Base-by-base conservation (phyloP, 1,140 invertebrate genomes). In the Lucilia cuprina region DNA sequence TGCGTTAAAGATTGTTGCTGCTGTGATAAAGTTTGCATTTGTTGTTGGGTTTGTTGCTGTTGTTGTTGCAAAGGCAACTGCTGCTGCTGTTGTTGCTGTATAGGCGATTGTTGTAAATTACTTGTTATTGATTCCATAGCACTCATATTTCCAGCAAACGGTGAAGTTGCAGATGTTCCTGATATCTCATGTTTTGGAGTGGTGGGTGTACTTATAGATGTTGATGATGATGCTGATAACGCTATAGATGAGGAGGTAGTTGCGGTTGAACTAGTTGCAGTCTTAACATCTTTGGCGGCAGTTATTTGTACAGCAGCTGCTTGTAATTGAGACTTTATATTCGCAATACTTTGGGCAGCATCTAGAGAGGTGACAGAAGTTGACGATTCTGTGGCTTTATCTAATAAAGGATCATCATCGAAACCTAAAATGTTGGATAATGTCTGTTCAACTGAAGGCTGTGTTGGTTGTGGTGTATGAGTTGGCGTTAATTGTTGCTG, bases 371-470 rank as follows among this genome's bases (percentile, higher is more conserved):
- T 80, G 1, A 80, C 19, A 1, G 77, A 80, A 8, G 34, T 55
- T 65, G 19, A 41, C 19, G 21, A 83, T 83, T 70, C 80, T 17
- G 14, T 74, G 7, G 41, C 84, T 17, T 74, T 83, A 35, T 30
- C 65, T 35, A 74, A 47, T 47, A 82, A 70, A 17, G 70, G 70
- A 47, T 82, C 80, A 77, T 86, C 89, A 30, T 85, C 88, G 70
- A 89, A 91, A n/a, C 89, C 88, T 25, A 91, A 80, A n/a, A 91
- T 90, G 49, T 89, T 90, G 4, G 89, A 88, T 2, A 90, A 84
- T 2, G 87, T 82, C 5, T 86, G 85, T 25, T 88, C 55, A 12
- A 78, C n/a, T 13, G n/a, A 25, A 19, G 12, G 49, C 13, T 50
- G 70, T 34, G 77, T 84, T 25, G n/a, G 41, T 25, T 25, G 47